These are phyloP conservation scores for Otolemur crassicaudatus DNA, from an alignment of 2,797 vertebrate species.

Conservation along the genomic window DNA sequence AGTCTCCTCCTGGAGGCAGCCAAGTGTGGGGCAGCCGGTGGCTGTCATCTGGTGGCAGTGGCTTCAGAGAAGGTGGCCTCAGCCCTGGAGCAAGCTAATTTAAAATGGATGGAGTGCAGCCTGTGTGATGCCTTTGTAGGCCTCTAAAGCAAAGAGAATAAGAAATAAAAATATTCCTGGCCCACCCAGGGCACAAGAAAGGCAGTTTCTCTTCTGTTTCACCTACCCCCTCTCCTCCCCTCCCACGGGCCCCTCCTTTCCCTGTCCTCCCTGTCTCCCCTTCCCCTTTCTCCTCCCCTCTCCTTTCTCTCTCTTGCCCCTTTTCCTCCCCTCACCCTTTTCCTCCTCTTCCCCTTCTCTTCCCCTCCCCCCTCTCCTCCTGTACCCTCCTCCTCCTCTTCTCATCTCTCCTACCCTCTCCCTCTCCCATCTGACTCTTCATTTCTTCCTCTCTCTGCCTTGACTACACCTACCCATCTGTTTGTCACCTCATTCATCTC, in stretches of 20 bases:
- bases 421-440: not conserved
- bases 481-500: not conserved
- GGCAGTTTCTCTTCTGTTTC: not conserved
- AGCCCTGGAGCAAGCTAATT: not conserved
- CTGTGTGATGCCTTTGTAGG: accelerated
- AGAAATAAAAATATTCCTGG: not conserved
- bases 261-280: too few relatives aligned
- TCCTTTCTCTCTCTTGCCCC: not conserved
- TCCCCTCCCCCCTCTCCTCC: too few relatives aligned
- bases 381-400: too few relatives aligned
- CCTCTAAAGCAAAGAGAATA: not conserved
- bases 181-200: not conserved
- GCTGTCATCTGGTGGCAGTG: not conserved
- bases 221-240: not conserved
- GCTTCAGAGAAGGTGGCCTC: not conserved
- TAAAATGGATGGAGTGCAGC: not conserved
- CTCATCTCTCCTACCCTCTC: too few relatives aligned
- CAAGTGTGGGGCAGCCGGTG: not conserved
- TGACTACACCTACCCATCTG: not conserved
- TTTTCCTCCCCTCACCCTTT: not conserved
- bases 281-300: too few relatives aligned
- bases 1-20: not conserved
- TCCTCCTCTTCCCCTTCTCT: too few relatives aligned
- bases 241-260: too few relatives aligned
- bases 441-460: not conserved